These are phyloP conservation scores for Stegostoma tigrinum DNA, from an alignment of 2,113 vertebrate genomes.

Conservation along the genomic window DNA sequence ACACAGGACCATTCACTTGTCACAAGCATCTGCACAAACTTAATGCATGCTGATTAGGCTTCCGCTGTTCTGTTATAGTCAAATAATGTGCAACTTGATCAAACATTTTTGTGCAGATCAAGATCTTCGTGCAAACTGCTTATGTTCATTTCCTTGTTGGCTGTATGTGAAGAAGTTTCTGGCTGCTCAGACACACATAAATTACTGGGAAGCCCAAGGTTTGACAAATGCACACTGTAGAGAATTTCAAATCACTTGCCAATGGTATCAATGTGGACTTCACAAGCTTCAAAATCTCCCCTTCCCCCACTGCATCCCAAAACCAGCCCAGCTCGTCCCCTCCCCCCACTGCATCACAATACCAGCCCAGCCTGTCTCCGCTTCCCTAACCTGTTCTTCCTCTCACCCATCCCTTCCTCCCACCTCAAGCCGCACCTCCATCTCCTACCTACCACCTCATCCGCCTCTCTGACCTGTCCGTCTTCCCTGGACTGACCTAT, in stretches of 20 bases:
- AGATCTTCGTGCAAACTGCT: background rate
- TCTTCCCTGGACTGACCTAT: too few relatives aligned
- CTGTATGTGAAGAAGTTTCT: background rate
- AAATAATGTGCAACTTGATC: background rate
- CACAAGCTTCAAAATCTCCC: too few relatives aligned
- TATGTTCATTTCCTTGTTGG: background rate
- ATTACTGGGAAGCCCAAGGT: background rate
- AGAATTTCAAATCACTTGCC: background rate
- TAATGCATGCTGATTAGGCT: background rate
- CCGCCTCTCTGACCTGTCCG: too few relatives aligned
- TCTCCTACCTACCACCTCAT: too few relatives aligned
- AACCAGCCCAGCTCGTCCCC: too few relatives aligned
- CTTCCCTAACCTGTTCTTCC: too few relatives aligned
- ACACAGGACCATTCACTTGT: background rate
- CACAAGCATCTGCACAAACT: background rate
- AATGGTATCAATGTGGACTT: too few relatives aligned
- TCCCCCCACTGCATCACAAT: too few relatives aligned
- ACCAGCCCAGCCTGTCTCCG: too few relatives aligned
- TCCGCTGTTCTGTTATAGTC: background rate
- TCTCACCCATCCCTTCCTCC: too few relatives aligned
- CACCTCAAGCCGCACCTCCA: too few relatives aligned
- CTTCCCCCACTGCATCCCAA: too few relatives aligned
- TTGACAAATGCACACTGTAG: background rate
- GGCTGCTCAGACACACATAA: background rate
- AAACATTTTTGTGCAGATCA: background rate